Evolutionary conservation across 2,888 invertebrate genomes (phyloP), one percentile per base, ranked within the genome.

Genomic region (Euzophera pinguis): DNA sequence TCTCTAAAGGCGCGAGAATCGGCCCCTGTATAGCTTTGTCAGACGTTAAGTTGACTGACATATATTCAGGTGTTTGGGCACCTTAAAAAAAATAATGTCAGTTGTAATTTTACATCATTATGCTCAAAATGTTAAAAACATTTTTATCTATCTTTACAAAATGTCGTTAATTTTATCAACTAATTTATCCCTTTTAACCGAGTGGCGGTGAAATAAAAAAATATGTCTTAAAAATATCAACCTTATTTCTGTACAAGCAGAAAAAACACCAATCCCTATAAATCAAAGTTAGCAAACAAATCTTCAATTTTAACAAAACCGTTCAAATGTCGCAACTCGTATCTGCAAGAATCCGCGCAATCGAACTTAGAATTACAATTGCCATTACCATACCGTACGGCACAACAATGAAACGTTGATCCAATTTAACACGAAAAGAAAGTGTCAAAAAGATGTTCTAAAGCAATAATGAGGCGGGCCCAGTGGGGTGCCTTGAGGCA

Each of bases 401-500:
- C 57, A 70, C 70, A 78, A 81, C 77, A 78, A 75, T 75, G 73
- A 69, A 71, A 72, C 72, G 69, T 74, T 80, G 78, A 80, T 79
- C 73, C 77, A 79, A 80, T 79, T 80, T 73, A 75, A 78, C 73
- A 73, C 71, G 65, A 73, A 75, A 75, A 74, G 78, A 75, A 76
- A 74, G 69, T 73, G 73, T 75, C 78, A 76, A 73, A 76, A 77
- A 75, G 75, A 76, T 68, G 69, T 67, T 60, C 63, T 58, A 63
- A 63, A 75, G 75, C 78, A 78, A 82, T 74, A 77, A 78, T 79
- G 82, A 81, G 86, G 83, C 12, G 86, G 84, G 78, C 77, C 65
- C 64, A 73, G 74, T 58, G 63, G 63, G 65, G 75, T 67, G 67
- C 87, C 84, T 85, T 80, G 81, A 65, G 84, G 79, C 76, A 76